These are phyloP conservation scores for Scomber scombrus DNA, from an alignment of 2,113 vertebrate species.

Conservation along the genomic window DNA sequence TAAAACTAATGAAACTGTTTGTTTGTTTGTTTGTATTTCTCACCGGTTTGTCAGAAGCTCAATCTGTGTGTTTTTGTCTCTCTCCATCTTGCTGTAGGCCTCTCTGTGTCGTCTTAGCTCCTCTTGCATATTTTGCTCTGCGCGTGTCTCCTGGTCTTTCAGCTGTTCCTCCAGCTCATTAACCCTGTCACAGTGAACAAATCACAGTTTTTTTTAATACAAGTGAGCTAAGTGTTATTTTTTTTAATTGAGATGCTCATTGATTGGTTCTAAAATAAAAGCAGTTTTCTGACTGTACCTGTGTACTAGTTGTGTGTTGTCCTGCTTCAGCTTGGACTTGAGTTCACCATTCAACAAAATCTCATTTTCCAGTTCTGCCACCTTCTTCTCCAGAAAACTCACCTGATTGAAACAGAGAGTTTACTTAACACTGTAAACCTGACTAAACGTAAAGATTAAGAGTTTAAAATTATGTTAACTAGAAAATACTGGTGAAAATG, in stretches of 20 bases:
- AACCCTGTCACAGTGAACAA: conserved; percentile 83
- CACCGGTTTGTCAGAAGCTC: conserved; percentile 93
- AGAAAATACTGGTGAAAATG: background rate
- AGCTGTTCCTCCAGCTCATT: conserved; percentile 96
- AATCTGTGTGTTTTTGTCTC: conserved; percentile 92
- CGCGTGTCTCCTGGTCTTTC: conserved; percentile 94
- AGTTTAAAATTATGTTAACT: background rate
- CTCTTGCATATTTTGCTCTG: conserved; percentile 89
- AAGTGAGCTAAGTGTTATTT: background rate
- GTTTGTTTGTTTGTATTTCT: conserved; percentile 10
- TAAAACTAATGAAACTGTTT: too few relatives aligned
- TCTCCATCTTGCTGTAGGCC: conserved; percentile 90
- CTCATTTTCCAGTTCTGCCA: conserved; percentile 94
- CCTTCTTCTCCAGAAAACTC: conserved; percentile 93
- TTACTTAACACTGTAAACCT: background rate
- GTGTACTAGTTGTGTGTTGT: conserved; percentile 95
- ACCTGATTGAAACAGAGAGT: conserved; percentile 83
- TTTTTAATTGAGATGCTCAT: background rate
- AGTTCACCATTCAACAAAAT: conserved; percentile 90
- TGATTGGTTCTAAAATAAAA: background rate
- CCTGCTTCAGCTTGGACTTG: conserved; percentile 95
- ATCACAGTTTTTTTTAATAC: background rate
- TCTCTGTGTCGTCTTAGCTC: conserved; percentile 91
- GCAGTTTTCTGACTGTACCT: conserved; percentile 84
- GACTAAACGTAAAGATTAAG: background rate